A percentile compares a stretch with the other conserved stretches of the same genome.
Evolutionary conservation across 2,113 vertebrate species (phyloP).

Genomic region (Mastomys natalensis): DNA sequence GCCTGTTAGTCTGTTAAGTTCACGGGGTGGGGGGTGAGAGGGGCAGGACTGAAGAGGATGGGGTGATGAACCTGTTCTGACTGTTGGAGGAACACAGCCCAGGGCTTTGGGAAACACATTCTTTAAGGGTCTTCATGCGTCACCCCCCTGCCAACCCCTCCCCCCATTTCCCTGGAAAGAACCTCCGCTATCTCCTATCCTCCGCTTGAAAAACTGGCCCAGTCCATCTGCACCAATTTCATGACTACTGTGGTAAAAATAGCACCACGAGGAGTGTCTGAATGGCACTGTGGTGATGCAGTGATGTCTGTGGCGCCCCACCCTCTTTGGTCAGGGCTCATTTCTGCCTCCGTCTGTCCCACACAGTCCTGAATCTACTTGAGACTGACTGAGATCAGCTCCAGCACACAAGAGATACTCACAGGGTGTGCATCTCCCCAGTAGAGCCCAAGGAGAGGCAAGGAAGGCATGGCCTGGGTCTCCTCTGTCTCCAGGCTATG

Average conservation of each 20-base stretch:
- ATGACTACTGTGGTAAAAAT: conserved; percentile 84
- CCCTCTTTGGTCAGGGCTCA: conserved; percentile 77
- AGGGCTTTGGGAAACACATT: not conserved
- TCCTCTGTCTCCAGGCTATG: not conserved
- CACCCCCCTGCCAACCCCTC: not conserved
- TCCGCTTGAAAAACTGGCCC: conserved; percentile 50
- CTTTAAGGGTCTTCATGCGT: not conserved
- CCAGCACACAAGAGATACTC: not conserved
- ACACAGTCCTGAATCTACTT: conserved; percentile 57
- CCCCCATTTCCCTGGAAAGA: conserved; percentile 48
- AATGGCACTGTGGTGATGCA: conserved; percentile 71
- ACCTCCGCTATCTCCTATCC: not conserved
- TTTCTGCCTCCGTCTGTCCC: conserved; percentile 67
- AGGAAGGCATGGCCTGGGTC: not conserved
- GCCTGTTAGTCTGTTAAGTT: not conserved
- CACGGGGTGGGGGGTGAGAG: no score
- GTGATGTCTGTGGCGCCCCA: conserved; percentile 77
- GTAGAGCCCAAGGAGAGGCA: not conserved
- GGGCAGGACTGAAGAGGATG: not conserved
- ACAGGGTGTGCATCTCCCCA: not conserved
- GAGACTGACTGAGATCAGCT: not conserved
- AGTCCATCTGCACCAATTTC: conserved; percentile 85
- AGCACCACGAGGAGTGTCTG: conserved; percentile 81
- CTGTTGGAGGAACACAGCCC: not conserved
- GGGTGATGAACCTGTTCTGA: not conserved